Evolutionary conservation across 2,888 invertebrate genomes (phyloP).

Genomic region (Gastracanthus pulcherrimus): DNA sequence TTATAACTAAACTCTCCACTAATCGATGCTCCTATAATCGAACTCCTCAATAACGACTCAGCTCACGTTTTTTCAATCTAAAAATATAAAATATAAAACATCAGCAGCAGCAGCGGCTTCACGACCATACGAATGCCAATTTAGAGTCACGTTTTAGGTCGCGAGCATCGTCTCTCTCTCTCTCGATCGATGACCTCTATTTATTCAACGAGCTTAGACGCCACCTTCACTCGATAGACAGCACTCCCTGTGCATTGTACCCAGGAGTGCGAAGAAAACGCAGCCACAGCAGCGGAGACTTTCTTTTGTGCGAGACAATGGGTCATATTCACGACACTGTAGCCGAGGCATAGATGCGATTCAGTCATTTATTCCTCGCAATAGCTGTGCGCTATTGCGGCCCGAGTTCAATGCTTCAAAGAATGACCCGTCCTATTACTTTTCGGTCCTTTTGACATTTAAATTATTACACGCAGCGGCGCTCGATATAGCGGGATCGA

Average conservation of each 20-base stretch:
- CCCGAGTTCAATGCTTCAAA: constrained; percentile 5
- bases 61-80: too few species aligned
- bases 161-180: too few species aligned
- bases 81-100: not conserved
- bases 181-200: constrained; percentile 46
- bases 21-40: not conserved
- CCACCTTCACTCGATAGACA: not conserved
- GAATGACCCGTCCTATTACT: constrained; percentile 3
- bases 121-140: not conserved
- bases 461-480: not conserved
- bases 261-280: not conserved
- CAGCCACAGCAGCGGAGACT: not conserved
- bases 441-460: constrained; percentile 29
- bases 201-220: not conserved
- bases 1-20: not conserved
- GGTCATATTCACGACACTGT: not conserved
- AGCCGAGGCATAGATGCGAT: not conserved
- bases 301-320: constrained; percentile 26
- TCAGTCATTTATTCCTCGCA: not conserved
- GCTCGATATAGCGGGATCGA: not conserved
- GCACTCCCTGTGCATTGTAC: too few species aligned
- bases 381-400: too few species aligned
- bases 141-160: too few species aligned
- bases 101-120: too few species aligned
- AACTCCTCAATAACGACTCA: too few species aligned